Conservation (phyloP, 1,140 invertebrate species). For the Bombus terrestris region DNA sequence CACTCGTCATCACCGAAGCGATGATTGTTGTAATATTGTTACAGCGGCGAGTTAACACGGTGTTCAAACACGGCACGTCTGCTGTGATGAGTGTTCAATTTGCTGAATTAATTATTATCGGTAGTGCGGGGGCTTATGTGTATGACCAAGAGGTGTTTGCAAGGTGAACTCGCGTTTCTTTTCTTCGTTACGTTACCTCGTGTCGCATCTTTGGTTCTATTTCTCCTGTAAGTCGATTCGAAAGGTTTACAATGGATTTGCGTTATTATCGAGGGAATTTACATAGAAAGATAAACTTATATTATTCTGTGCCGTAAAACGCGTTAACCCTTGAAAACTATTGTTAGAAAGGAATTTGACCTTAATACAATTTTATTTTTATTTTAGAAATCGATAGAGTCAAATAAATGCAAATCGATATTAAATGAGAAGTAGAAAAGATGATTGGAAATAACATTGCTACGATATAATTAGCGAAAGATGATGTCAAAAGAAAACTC, state of each 20-base stretch:
- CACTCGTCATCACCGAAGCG: not conserved
- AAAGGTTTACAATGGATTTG: not conserved
- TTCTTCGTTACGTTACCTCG: not conserved
- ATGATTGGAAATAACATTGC: not conserved
- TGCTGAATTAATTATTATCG: slow-evolving; percentile 33
- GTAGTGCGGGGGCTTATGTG: not conserved
- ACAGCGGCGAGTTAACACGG: slow-evolving; percentile 25
- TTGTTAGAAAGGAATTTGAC: not conserved
- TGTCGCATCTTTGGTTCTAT: not conserved
- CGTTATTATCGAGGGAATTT: not conserved
- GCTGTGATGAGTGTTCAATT: slow-evolving; percentile 8
- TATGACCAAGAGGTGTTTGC: not conserved
- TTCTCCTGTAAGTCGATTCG: not conserved
- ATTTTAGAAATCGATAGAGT: not conserved
- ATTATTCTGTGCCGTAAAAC: not conserved
- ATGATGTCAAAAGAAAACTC: not conserved
- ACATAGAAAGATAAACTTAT: too few relatives aligned
- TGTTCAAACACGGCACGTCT: not conserved
- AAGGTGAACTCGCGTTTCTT: not conserved
- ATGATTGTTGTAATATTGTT: slow-evolving; percentile 16
- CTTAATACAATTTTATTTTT: not conserved
- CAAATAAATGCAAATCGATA: not conserved
- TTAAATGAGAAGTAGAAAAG: not conserved
- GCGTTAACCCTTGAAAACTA: not conserved
- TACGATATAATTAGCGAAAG: not conserved